These are phyloP conservation scores for Onthophagus sagittarius DNA, from an alignment of 2,888 invertebrate genomes.

Conservation along the genomic window DNA sequence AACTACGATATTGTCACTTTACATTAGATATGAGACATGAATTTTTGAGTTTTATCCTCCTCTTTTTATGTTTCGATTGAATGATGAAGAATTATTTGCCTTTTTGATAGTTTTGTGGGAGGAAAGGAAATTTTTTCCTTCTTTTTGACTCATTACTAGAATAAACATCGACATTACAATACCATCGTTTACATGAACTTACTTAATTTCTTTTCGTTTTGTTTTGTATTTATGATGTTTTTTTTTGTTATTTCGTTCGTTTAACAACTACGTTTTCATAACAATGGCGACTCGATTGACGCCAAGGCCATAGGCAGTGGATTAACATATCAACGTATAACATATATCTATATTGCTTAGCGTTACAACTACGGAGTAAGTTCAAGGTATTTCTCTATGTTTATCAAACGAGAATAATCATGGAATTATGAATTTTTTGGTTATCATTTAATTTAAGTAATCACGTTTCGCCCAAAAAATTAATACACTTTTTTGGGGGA, in stretches of 20 bases:
- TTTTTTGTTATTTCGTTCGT: neutral
- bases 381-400: conserved; percentile 5
- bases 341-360: conserved; percentile 32
- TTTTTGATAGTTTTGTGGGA: neutral
- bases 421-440: neutral
- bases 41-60: neutral
- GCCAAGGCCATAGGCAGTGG: conserved; percentile 34
- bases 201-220: neutral
- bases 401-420: conserved; percentile 1
- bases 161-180: neutral
- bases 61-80: conserved; percentile 1
- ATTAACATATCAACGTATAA: conserved; percentile 31
- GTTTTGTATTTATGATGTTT: neutral
- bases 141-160: neutral
- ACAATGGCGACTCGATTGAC: conserved; percentile 30
- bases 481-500: too few species aligned
- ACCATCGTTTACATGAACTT: neutral
- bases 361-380: conserved; percentile 24
- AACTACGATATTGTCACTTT: conserved; percentile 26
- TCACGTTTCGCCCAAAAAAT: too few species aligned
- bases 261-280: conserved; percentile 32
- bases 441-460: neutral
- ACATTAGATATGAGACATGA: conserved; percentile 12
- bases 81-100: conserved; percentile 5
- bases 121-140: neutral